Evolutionary conservation across 1,140 invertebrate species (phyloP).

Genomic region (Ostrea edulis): DNA sequence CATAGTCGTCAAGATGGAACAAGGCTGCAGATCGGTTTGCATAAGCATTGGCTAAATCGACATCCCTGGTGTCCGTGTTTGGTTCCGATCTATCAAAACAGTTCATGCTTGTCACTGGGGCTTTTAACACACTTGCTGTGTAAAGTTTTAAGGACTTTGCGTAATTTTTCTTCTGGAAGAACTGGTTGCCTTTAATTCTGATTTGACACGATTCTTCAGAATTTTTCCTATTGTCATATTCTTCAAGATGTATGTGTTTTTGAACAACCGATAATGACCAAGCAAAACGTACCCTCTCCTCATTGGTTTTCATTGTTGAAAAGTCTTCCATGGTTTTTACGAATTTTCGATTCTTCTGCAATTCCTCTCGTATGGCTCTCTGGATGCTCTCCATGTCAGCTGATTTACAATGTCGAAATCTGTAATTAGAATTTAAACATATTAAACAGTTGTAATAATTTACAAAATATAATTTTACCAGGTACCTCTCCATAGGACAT

Average conservation of each 20-base stretch:
- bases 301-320: conserved; percentile 64
- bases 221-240: conserved; percentile 81
- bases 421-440: not conserved
- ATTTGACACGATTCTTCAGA: conserved; percentile 83
- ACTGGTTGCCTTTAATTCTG: conserved; percentile 89
- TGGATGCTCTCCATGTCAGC: not conserved
- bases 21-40: conserved; percentile 93
- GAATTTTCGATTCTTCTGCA: conserved; percentile 35
- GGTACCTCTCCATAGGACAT: no score
- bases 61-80: conserved; percentile 46
- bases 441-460: not conserved
- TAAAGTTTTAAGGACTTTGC: conserved; percentile 87
- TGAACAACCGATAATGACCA: conserved; percentile 67
- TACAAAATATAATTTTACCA: no score
- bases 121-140: conserved; percentile 82
- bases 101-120: conserved; percentile 66
- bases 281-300: conserved; percentile 71
- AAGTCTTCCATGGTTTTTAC: conserved; percentile 58
- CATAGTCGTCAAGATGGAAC: conserved; percentile 88
- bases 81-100: conserved; percentile 36
- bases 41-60: conserved; percentile 86
- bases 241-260: conserved; percentile 63
- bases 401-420: not conserved
- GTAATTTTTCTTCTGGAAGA: conserved; percentile 89
- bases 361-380: not conserved